Percentiles rank a stretch among this genome's conserved stretches.
These are phyloP conservation scores for Tor tambroides DNA, from an alignment of 2,113 vertebrate genomes.

Conservation along the genomic window DNA sequence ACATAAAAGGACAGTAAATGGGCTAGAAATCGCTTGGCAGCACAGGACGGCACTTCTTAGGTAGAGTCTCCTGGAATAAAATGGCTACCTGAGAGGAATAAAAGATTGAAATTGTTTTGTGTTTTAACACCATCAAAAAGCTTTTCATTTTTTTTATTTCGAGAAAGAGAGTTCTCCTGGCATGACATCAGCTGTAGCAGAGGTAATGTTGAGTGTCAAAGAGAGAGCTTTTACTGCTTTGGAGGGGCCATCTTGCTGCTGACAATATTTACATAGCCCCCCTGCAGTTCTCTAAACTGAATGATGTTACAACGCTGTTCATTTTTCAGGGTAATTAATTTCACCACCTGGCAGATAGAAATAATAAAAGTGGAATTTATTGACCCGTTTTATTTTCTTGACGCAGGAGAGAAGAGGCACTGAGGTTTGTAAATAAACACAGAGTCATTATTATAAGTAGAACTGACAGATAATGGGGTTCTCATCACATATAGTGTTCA, in stretches of 20 bases:
- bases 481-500: neutral
- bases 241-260: slow-evolving; percentile 5
- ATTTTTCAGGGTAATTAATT: slow-evolving; percentile 47
- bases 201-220: slow-evolving; percentile 33
- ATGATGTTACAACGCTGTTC: slow-evolving; percentile 25
- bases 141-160: neutral
- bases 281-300: slow-evolving; percentile 21
- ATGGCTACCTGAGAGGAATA: slow-evolving; percentile 36
- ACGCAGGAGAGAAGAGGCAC: neutral
- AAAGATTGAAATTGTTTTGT: slow-evolving; percentile 49
- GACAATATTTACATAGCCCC: slow-evolving; percentile 46
- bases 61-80: slow-evolving; percentile 43
- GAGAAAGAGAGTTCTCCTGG: neutral
- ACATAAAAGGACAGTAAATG: slow-evolving; percentile 45
- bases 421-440: neutral
- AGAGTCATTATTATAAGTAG: neutral
- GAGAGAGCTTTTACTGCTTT: slow-evolving; percentile 49
- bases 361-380: slow-evolving; percentile 26
- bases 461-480: neutral
- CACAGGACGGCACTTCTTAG: slow-evolving; percentile 23
- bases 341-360: slow-evolving; percentile 43
- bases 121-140: slow-evolving; percentile 36
- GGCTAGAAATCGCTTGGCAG: slow-evolving; percentile 25
- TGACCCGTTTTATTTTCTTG: slow-evolving; percentile 20
- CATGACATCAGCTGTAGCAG: slow-evolving; percentile 21